phyloP scores from a whole-genome alignment of 1,140 invertebrate species.

The Drosophila setifemur region DNA sequence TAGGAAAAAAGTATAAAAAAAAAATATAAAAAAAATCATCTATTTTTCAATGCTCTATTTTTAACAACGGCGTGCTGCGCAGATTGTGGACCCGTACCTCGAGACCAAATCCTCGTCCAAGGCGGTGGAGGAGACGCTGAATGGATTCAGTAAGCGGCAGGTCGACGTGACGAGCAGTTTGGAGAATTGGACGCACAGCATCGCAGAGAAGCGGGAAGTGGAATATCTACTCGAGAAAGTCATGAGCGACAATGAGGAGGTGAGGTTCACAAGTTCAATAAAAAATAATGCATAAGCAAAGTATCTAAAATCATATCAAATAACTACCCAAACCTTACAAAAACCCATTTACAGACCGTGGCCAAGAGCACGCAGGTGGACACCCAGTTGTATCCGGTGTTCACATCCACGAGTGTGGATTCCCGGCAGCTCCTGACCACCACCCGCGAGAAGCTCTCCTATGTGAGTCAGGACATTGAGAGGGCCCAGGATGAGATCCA shows the following conservation, averaged over 20 bases:
- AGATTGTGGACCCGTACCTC: slow-evolving; percentile 90
- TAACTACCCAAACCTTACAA: not conserved
- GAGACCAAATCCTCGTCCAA: slow-evolving; percentile 87
- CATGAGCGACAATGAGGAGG: slow-evolving; percentile 89
- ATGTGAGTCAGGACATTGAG: slow-evolving; percentile 88
- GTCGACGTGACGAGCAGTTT: slow-evolving; percentile 86
- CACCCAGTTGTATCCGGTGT: slow-evolving; percentile 89
- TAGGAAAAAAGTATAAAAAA: slow-evolving; percentile 15
- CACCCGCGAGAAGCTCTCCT: slow-evolving; percentile 83
- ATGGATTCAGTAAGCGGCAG: slow-evolving; percentile 88
- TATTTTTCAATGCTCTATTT: slow-evolving; percentile 72
- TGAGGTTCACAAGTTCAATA: too few relatives aligned
- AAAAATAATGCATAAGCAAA: too few relatives aligned
- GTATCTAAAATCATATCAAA: not conserved
- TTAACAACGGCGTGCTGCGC: slow-evolving; percentile 57
- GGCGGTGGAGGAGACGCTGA: slow-evolving; percentile 88
- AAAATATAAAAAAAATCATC: slow-evolving; percentile 55
- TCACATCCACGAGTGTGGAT: slow-evolving; percentile 86
- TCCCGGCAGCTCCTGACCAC: slow-evolving; percentile 85
- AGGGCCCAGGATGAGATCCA: slow-evolving; percentile 88
- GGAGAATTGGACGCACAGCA: slow-evolving; percentile 87
- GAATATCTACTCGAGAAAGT: slow-evolving; percentile 87
- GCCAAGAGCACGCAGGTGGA: slow-evolving; percentile 89
- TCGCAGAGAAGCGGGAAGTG: slow-evolving; percentile 87
- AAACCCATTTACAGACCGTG: slow-evolving; percentile 85